These are phyloP conservation scores for Typhlichthys eigenmanni DNA, from an alignment of 2,797 vertebrate genomes.

Conservation along the genomic window DNA sequence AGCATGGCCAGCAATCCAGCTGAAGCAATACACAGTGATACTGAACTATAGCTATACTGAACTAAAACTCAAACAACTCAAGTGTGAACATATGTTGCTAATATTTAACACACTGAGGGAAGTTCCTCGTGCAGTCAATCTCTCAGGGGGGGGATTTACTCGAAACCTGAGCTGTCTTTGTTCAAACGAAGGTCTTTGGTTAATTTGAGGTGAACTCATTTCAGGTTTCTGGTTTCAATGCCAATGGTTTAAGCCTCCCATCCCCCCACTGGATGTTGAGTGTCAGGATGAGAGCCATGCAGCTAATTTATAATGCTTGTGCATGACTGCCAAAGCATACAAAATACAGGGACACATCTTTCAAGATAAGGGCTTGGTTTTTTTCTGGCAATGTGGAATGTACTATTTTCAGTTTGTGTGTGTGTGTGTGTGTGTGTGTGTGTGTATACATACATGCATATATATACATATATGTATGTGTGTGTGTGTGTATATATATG, in stretches of 20 bases:
- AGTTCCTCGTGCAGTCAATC: conserved; percentile 24
- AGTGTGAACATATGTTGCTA: conserved; percentile 16
- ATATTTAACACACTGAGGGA: conserved; percentile 32
- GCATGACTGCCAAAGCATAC: conserved; percentile 18
- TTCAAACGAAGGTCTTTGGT: conserved; percentile 18
- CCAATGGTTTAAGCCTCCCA: too few species aligned
- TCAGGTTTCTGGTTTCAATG: not conserved
- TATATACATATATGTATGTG: too few species aligned
- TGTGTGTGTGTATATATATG: not conserved
- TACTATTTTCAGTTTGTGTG: conserved; percentile 31
- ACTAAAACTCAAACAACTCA: conserved; percentile 18
- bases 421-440: too few species aligned
- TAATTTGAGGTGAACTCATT: not conserved
- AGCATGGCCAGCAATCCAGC: conserved; percentile 16
- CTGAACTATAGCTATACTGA: not conserved
- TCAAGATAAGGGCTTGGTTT: conserved; percentile 37
- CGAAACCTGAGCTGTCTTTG: conserved; percentile 40
- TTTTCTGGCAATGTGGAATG: conserved; percentile 48
- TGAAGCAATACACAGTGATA: too few species aligned
- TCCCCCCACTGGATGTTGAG: too few species aligned
- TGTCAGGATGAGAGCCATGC: conserved; percentile 40
- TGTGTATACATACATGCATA: too few species aligned
- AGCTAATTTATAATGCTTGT: conserved; percentile 20
- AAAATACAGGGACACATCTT: conserved; percentile 30
- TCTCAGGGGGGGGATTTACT: not conserved